These are phyloP conservation scores for Chrysolina haemoptera DNA, from an alignment of 2,888 invertebrate genomes.

Conservation along the genomic window DNA sequence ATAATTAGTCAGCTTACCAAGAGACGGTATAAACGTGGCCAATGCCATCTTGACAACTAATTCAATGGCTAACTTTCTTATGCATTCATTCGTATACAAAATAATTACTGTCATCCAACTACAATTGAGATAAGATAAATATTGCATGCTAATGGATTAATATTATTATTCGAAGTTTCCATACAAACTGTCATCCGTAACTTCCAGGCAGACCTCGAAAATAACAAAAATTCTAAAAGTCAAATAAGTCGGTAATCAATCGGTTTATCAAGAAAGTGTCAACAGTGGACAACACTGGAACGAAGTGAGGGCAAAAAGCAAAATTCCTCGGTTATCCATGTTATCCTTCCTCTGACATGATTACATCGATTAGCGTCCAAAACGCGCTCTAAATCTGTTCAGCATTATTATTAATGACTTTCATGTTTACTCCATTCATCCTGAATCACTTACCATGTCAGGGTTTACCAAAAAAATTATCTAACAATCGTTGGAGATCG, in stretches of 20 bases:
- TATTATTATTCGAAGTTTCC: too few relatives aligned
- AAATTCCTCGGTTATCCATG: neutral
- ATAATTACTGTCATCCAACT: too few relatives aligned
- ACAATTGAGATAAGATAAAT: too few relatives aligned
- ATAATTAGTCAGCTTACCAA: too few relatives aligned
- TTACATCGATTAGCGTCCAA: neutral
- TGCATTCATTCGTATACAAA: too few relatives aligned
- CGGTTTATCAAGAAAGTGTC: neutral
- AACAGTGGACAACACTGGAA: neutral
- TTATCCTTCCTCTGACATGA: constrained; percentile 1
- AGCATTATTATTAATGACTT: constrained; percentile 38
- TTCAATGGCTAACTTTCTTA: too few relatives aligned
- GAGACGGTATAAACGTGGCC: too few relatives aligned
- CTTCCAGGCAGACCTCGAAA: too few relatives aligned
- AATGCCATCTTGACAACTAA: too few relatives aligned
- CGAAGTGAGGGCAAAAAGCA: neutral
- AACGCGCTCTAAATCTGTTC: constrained; percentile 23
- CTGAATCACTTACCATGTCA: constrained; percentile 43
- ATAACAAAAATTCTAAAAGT: too few relatives aligned
- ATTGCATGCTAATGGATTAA: too few relatives aligned
- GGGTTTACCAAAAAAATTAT: constrained; percentile 46
- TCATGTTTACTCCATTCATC: constrained; percentile 35
- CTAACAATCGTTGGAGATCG: constrained; percentile 41
- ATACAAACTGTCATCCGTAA: too few relatives aligned
- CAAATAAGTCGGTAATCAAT: neutral